Percentiles rank a stretch among this genome's conserved stretches.
These are phyloP conservation scores for Sebastes steindachneri DNA, from an alignment of 2,797 vertebrate species.

Conservation along the genomic window DNA sequence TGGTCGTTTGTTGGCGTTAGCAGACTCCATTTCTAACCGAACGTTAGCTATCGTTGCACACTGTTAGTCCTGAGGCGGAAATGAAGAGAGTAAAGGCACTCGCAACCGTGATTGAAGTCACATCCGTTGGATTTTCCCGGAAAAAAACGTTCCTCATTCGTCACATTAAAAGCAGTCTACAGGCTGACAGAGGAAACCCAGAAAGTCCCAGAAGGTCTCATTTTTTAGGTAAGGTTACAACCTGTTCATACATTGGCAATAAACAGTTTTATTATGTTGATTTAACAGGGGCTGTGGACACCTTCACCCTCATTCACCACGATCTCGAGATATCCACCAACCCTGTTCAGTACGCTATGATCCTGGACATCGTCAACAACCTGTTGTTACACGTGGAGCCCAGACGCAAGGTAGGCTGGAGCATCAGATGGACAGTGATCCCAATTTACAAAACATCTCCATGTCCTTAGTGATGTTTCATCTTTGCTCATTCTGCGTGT, in stretches of 20 bases:
- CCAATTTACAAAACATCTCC: not conserved
- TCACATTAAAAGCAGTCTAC: too few relatives aligned
- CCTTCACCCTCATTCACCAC: constrained; percentile 97
- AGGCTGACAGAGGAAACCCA: too few relatives aligned
- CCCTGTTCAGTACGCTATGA: constrained; percentile 99
- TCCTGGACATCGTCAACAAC: constrained; percentile 98
- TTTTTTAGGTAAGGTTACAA: too few relatives aligned
- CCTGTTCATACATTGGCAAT: too few relatives aligned
- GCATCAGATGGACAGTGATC: not conserved
- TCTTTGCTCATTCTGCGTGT: not conserved
- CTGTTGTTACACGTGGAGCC: constrained; percentile 95
- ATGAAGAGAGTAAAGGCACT: too few relatives aligned
- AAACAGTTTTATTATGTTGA: not conserved
- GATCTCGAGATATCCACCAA: constrained; percentile 99
- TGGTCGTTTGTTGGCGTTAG: too few relatives aligned
- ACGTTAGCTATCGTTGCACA: too few relatives aligned
- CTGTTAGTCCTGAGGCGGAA: too few relatives aligned
- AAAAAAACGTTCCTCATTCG: too few relatives aligned
- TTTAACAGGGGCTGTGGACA: constrained; percentile 92
- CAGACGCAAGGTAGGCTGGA: constrained; percentile 89
- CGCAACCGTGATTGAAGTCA: fast-evolving
- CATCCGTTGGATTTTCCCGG: too few relatives aligned
- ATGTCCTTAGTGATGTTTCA: not conserved
- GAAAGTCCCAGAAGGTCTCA: too few relatives aligned
- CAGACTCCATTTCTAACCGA: too few relatives aligned